Evolutionary conservation across 2,888 invertebrate genomes (phyloP).

Genomic region (Drosophila prolongata): DNA sequence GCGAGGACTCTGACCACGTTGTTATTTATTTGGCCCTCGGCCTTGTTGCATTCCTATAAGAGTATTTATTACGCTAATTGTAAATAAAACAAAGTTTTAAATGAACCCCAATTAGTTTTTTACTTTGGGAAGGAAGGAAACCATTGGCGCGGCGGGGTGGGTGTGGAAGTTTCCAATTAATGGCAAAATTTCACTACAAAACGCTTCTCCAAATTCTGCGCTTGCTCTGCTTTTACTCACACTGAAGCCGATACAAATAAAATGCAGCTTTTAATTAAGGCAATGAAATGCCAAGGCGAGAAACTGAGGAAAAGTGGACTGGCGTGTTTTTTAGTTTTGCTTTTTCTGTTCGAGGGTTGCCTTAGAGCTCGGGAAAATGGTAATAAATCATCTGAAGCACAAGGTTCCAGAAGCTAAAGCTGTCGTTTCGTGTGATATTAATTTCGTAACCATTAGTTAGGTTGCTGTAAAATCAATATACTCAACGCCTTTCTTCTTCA

Average conservation of each 20-base stretch:
- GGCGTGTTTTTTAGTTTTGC: constrained; percentile 59
- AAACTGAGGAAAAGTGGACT: constrained; percentile 76
- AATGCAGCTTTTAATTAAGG: constrained; percentile 76
- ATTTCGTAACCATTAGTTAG: no score
- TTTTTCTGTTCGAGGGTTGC: constrained; percentile 62
- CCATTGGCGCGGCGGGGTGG: background rate
- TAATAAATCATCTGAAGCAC: background rate
- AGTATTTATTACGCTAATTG: constrained; percentile 68
- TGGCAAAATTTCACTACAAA: constrained; percentile 64
- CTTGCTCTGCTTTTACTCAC: constrained; percentile 45
- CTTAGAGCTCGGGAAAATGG: background rate
- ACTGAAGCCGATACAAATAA: constrained; percentile 65
- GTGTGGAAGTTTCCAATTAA: constrained; percentile 48
- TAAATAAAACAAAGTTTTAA: constrained; percentile 66
- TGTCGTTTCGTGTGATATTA: background rate
- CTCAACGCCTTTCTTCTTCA: no score
- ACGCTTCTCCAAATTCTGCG: constrained; percentile 60
- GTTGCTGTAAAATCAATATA: no score
- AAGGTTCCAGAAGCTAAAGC: no score
- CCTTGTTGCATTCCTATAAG: constrained; percentile 70
- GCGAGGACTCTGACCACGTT: constrained; percentile 27
- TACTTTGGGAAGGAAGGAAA: constrained; percentile 2
- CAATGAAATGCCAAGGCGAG: constrained; percentile 71
- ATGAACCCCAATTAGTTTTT: constrained; percentile 32
- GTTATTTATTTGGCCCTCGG: constrained; percentile 60